Base-by-base conservation (phyloP, 1,140 invertebrate genomes). In the Anastrepha obliqua region DNA sequence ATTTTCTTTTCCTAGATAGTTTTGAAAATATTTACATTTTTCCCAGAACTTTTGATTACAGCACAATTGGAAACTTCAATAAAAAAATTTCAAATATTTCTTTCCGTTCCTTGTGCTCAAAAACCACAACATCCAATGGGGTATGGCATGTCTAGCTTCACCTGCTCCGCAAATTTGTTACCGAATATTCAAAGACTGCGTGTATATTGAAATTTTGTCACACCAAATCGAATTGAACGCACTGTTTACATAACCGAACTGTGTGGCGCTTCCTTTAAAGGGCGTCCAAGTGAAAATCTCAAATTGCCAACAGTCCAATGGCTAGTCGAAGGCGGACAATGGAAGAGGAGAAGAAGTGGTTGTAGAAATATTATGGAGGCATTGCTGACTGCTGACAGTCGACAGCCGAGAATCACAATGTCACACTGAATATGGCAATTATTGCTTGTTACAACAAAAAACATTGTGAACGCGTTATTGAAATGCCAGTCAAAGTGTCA, bases 401-500 rank as follows among this genome's bases (percentile, higher is more conserved):
- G 74, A 55, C 74, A 81, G 74, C 47, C 47, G 17, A 81, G 17
- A 81, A 81, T 81, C 74, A 81, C 74, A 81, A 81, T 81, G 74
- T 81, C 74, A 15, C 47, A 81, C 74, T 81, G 74, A 81, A 81
- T 81, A 81, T 81, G 74, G 74, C 74, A 81, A 81, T 81, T 81
- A 81, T 81, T 81, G 74, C 17, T 81, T 81, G 74, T 81, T 81
- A 51, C 74, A 81, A 81, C 44, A 81, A 81, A 81, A 81, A 81
- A 81, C 74, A 81, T 81, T 81, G 47, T 13, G 74, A 81, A 81
- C 47, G 74, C 74, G 74, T 81, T 81, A 81, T 81, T 81, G 74
- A 81, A 81, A 81, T 81, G 74, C 74, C 74, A 81, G 74, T 81
- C 74, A 81, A 81, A 81, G 74, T 81, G 74, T 81, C 74, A 81